These are phyloP conservation scores for Patella caerulea DNA, from an alignment of 2,888 invertebrate species.

Conservation along the genomic window DNA sequence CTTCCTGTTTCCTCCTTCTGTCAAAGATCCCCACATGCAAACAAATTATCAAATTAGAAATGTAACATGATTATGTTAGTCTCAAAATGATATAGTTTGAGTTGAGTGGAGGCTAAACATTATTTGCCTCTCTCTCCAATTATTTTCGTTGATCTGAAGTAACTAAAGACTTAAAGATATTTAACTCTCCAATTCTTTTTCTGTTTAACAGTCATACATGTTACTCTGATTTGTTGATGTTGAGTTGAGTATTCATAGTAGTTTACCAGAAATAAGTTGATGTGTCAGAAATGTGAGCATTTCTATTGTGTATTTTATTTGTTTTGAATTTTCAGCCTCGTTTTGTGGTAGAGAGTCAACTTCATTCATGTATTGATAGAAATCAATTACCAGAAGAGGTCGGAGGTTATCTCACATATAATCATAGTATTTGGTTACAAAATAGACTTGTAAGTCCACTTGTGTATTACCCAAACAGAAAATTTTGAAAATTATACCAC, in stretches of 20 bases:
- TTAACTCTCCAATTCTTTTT: too few species aligned
- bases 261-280: not conserved
- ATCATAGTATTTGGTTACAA: slow-evolving; percentile 83
- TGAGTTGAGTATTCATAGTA: not conserved
- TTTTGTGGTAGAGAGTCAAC: slow-evolving; percentile 80
- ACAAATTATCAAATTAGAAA: too few species aligned
- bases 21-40: too few species aligned
- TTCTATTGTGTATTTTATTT: slow-evolving; percentile 1
- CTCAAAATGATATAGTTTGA: too few species aligned
- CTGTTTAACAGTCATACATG: not conserved
- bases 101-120: too few species aligned
- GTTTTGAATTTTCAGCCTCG: slow-evolving; percentile 76
- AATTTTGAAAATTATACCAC: too few species aligned
- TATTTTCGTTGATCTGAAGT: too few species aligned
- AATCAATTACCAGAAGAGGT: slow-evolving; percentile 82
- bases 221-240: not conserved
- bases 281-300: not conserved
- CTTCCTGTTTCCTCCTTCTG: too few species aligned
- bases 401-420: slow-evolving; percentile 81
- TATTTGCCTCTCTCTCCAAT: too few species aligned
- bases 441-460: slow-evolving; percentile 79
- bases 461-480: not conserved
- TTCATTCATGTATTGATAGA: slow-evolving; percentile 80
- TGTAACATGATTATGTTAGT: too few species aligned
- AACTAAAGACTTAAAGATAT: too few species aligned